These are phyloP conservation scores for Phortica magna DNA, from an alignment of 2,888 invertebrate genomes.

Conservation along the genomic window DNA sequence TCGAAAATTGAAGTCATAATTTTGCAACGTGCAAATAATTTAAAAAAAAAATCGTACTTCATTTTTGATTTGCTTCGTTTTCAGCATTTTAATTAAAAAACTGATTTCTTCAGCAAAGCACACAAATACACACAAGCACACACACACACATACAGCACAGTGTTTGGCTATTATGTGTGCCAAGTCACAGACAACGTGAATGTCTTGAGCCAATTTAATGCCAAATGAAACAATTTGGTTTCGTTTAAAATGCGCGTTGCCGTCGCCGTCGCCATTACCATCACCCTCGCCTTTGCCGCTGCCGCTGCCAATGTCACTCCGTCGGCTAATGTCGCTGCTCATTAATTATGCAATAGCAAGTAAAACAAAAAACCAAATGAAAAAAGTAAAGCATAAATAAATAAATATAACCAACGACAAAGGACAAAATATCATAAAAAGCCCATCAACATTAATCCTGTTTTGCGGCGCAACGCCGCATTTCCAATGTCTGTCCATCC, in stretches of 20 bases:
- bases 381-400: conserved; percentile 24
- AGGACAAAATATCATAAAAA: conserved; percentile 32
- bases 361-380: conserved; percentile 22
- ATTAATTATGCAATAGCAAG: conserved; percentile 56
- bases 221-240: conserved; percentile 8
- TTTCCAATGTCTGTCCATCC: background rate
- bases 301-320: background rate
- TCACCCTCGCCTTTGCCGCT: background rate
- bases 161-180: background rate
- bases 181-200: background rate
- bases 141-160: too few relatives aligned
- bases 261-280: background rate
- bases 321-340: conserved; percentile 4
- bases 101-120: too few relatives aligned
- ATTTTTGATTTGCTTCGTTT: background rate
- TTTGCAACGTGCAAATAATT: background rate
- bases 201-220: conserved; percentile 23
- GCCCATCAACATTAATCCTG: conserved; percentile 28
- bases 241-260: background rate
- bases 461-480: conserved; percentile 9
- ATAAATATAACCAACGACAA: conserved; percentile 3
- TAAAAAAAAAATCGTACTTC: background rate
- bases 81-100: background rate
- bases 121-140: too few relatives aligned
- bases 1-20: conserved; percentile 26